Evolutionary conservation across 2,888 invertebrate genomes (phyloP).

Genomic region (Diarsia mendica): DNA sequence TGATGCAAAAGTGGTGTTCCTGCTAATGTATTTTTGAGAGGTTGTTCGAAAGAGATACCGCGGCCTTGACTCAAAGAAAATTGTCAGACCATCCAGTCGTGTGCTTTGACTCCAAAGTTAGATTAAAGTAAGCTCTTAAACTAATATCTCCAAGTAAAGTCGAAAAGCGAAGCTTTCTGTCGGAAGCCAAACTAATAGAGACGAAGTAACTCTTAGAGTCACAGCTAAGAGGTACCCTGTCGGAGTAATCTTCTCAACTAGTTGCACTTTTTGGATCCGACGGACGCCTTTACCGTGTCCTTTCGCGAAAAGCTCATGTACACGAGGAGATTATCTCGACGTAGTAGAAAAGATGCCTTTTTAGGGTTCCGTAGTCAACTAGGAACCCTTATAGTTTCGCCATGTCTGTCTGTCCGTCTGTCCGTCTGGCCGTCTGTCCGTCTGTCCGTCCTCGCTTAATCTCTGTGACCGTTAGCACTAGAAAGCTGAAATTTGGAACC

Average conservation of each 20-base stretch:
- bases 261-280: conserved; percentile 31
- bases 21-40: conserved; percentile 2
- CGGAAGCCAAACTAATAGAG: neutral
- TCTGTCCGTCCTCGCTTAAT: too few relatives aligned
- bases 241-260: conserved; percentile 21
- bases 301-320: neutral
- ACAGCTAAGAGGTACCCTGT: conserved; percentile 17
- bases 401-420: too few relatives aligned
- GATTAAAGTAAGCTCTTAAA: conserved; percentile 28
- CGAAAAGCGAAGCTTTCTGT: neutral
- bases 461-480: too few relatives aligned
- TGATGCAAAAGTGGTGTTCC: neutral
- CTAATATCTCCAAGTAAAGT: conserved; percentile 20
- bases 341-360: neutral
- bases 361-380: too few relatives aligned
- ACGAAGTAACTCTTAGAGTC: conserved; percentile 7
- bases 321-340: neutral
- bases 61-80: too few relatives aligned
- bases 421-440: too few relatives aligned
- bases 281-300: neutral
- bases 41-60: too few relatives aligned
- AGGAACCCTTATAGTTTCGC: too few relatives aligned
- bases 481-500: too few relatives aligned
- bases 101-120: conserved; percentile 10
- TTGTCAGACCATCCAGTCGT: neutral